Evolutionary conservation across 2,113 vertebrate genomes (phyloP).

Genomic region (Himantopus leucocephalus): DNA sequence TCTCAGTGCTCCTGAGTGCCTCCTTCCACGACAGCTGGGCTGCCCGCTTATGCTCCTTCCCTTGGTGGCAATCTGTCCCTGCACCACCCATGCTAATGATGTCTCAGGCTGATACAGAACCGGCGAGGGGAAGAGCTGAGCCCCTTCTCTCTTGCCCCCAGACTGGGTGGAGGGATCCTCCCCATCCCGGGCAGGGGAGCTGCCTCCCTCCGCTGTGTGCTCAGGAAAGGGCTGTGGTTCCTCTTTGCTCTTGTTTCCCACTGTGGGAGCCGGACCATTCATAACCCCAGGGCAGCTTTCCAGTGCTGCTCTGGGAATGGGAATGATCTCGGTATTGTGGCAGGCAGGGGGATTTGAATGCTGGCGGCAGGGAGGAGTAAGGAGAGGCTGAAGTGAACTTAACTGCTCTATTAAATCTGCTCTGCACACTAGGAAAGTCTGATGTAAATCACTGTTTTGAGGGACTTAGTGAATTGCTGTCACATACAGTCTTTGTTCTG

Average conservation of each 20-base stretch:
- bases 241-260: background rate
- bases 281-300: background rate
- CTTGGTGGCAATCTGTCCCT: too few species aligned
- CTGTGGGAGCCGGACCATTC: background rate
- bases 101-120: background rate
- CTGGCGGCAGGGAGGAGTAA: background rate
- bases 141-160: background rate
- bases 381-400: background rate
- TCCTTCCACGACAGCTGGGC: rapidly evolving
- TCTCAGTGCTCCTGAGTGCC: background rate
- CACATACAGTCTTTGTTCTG: background rate
- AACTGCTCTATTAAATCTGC: background rate
- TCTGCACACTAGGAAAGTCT: background rate
- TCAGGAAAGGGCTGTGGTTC: background rate
- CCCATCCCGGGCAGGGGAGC: background rate
- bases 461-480: background rate
- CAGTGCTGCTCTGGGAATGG: background rate
- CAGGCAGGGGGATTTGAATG: background rate
- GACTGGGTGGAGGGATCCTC: background rate
- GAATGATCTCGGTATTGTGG: rapidly evolving
- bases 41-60: background rate
- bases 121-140: rapidly evolving
- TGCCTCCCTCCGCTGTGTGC: rapidly evolving
- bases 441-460: background rate
- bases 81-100: rapidly evolving